Evolutionary conservation across 2,113 vertebrate species (phyloP).

Genomic region (Mastomys natalensis): DNA sequence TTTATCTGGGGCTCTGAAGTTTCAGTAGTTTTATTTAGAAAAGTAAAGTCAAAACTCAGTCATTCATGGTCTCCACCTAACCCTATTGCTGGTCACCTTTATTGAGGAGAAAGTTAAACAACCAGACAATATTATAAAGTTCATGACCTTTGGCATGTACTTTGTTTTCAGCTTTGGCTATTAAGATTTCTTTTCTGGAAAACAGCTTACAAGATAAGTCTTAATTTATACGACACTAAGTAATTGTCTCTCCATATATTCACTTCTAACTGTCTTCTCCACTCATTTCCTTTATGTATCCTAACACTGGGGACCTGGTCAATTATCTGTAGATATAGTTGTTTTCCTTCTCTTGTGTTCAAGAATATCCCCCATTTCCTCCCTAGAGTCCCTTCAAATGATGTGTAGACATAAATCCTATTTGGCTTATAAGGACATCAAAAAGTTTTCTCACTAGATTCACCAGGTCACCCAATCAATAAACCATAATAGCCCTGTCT

Average conservation of each 20-base stretch:
- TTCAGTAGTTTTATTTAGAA: neutral
- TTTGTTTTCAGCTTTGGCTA: neutral
- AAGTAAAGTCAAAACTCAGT: neutral
- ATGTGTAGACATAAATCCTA: neutral
- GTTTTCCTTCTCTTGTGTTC: neutral
- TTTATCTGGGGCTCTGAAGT: neutral
- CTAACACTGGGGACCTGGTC: neutral
- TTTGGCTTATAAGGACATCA: neutral
- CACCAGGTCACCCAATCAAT: neutral
- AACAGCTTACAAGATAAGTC: neutral
- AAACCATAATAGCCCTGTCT: neutral
- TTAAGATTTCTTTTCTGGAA: neutral
- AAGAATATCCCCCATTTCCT: neutral
- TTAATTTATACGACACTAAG: neutral
- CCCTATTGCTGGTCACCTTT: neutral
- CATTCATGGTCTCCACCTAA: neutral
- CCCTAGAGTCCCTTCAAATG: neutral
- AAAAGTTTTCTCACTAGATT: neutral
- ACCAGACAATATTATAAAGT: neutral
- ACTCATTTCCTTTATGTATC: neutral
- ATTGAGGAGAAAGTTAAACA: neutral
- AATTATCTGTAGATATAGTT: neutral
- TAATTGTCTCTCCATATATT: neutral
- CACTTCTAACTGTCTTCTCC: neutral
- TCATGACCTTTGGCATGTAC: neutral